Evolutionary conservation across 2,797 vertebrate genomes (phyloP).

Genomic region (Rhinophrynus dorsalis): DNA sequence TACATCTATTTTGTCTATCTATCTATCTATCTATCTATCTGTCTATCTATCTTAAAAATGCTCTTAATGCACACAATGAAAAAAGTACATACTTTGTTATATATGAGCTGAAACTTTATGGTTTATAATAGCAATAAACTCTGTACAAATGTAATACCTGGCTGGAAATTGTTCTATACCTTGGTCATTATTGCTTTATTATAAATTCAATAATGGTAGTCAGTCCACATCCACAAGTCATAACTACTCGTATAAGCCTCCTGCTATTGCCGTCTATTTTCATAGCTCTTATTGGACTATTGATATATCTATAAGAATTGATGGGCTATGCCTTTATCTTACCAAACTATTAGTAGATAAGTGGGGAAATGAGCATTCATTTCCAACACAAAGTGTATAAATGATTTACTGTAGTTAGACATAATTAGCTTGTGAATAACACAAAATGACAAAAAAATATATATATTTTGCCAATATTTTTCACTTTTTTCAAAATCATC

Average conservation of each 20-base stretch:
- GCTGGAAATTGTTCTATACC: conserved; percentile 44
- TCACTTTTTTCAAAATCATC: no score
- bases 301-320: conserved; percentile 47
- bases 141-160: conserved; percentile 47
- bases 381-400: background rate
- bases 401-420: background rate
- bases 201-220: conserved; percentile 49
- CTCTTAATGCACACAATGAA: conserved; percentile 36
- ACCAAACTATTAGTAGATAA: conserved; percentile 27
- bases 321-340: conserved; percentile 41
- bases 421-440: background rate
- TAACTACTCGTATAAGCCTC: conserved; percentile 44
- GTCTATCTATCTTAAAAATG: no score
- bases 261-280: conserved; percentile 25
- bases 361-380: background rate
- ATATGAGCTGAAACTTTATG: conserved; percentile 42
- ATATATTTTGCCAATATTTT: no score
- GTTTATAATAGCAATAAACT: conserved; percentile 48
- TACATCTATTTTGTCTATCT: no score
- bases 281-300: conserved; percentile 46
- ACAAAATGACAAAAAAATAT: background rate
- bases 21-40: no score
- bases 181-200: conserved; percentile 48
- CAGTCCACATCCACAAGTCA: conserved; percentile 44
- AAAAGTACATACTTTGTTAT: conserved; percentile 39